These are phyloP conservation scores for Lordiphosa collinella DNA, from an alignment of 1,140 invertebrate species.

Conservation along the genomic window DNA sequence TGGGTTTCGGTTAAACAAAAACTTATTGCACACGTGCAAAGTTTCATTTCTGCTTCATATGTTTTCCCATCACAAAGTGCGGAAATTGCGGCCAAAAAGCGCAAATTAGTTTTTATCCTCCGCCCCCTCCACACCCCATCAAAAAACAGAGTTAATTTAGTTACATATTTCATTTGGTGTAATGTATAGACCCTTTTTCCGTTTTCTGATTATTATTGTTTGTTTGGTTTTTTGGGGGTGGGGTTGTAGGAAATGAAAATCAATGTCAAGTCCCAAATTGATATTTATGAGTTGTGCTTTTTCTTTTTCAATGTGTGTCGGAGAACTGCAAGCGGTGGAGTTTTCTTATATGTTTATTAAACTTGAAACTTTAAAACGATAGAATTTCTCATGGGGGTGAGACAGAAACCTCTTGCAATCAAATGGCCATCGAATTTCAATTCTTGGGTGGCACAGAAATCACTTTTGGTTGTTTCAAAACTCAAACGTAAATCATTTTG, in stretches of 20 bases:
- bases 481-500: no score
- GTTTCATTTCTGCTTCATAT: slow-evolving; percentile 3
- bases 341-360: no score
- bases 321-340: no score
- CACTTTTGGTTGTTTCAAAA: no score
- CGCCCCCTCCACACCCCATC: not conserved
- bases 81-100: slow-evolving; percentile 67
- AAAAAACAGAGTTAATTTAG: slow-evolving; percentile 25
- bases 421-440: no score
- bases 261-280: not conserved
- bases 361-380: no score
- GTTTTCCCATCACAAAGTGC: slow-evolving; percentile 37
- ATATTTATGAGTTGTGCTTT: no score
- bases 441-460: no score
- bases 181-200: slow-evolving; percentile 26
- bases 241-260: no score
- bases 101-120: slow-evolving; percentile 54
- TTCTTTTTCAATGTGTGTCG: no score
- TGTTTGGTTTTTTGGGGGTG: not conserved
- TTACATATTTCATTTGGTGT: slow-evolving; percentile 55
- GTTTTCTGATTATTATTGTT: slow-evolving; percentile 10
- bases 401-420: no score
- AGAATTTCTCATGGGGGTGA: no score
- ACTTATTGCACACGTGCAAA: slow-evolving; percentile 20
- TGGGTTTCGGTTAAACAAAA: slow-evolving; percentile 31